A percentile compares a stretch with the other conserved stretches of the same genome.
phyloP scores from a whole-genome alignment of 2,888 invertebrate genomes.

The Leptopilina syphax region DNA sequence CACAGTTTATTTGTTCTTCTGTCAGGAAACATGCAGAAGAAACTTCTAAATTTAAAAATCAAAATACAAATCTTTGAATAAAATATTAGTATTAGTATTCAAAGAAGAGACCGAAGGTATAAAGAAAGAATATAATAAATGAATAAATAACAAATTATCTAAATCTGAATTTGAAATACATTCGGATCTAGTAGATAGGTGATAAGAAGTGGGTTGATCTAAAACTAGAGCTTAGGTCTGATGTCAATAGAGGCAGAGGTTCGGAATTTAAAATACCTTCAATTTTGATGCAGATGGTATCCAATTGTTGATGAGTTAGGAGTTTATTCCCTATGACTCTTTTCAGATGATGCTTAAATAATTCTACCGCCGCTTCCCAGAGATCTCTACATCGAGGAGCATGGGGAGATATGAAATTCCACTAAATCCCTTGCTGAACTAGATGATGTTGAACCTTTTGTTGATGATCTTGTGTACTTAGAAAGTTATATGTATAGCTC shows the following conservation, averaged over 20 bases:
- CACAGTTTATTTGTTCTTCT: neutral
- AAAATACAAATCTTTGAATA: neutral
- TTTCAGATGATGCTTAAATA: conserved; percentile 41
- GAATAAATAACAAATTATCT: neutral
- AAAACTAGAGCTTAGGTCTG: conserved; percentile 46
- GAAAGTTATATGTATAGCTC: no score
- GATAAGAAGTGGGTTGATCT: conserved; percentile 1
- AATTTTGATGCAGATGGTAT: conserved; percentile 49
- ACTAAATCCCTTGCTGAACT: no score
- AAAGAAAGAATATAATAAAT: neutral
- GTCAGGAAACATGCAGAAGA: neutral
- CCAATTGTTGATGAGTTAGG: conserved; percentile 43
- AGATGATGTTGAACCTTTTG: no score
- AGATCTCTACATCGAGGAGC: no score
- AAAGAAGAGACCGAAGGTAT: neutral
- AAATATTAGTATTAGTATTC: neutral
- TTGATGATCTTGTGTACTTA: no score
- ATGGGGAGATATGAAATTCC: no score
- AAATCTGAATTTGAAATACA: neutral
- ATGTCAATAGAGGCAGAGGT: conserved; percentile 51
- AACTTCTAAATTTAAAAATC: neutral
- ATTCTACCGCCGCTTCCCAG: conserved; percentile 5
- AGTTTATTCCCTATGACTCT: conserved; percentile 7
- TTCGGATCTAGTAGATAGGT: neutral
- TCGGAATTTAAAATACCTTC: conserved; percentile 56